Conservation (phyloP, 2,113 vertebrate species). For the Triplophysa tibetana region DNA sequence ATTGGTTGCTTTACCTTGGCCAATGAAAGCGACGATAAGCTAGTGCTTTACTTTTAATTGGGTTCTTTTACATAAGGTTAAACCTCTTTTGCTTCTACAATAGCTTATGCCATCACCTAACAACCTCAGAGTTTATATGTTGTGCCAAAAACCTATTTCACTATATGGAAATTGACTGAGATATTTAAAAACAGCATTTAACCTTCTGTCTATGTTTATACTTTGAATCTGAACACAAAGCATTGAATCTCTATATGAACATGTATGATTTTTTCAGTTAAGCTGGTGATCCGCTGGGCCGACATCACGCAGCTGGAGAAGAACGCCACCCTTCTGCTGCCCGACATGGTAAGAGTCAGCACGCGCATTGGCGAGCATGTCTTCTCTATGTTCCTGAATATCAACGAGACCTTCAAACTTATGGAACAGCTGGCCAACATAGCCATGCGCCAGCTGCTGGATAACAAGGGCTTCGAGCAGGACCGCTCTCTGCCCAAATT, state of each 20-base stretch:
- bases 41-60: no score
- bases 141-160: no score
- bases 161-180: no score
- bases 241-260: neutral
- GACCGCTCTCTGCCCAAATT: constrained; percentile 93
- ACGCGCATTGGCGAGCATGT: constrained; percentile 87
- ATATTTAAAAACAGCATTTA: no score
- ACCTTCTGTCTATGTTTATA: no score
- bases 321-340: constrained; percentile 89
- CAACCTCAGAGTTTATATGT: no score
- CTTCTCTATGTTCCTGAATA: constrained; percentile 97
- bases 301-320: constrained; percentile 97
- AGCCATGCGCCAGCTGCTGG: constrained; percentile 94
- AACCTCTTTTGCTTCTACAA: no score
- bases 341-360: constrained; percentile 92
- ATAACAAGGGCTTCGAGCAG: constrained; percentile 96
- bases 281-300: constrained; percentile 96
- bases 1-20: no score
- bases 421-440: constrained; percentile 99
- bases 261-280: constrained; percentile 69
- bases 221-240: neutral
- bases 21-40: no score
- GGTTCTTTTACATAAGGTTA: no score
- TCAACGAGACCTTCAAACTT: constrained; percentile 94
- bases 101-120: no score